Evolutionary conservation across 2,888 invertebrate genomes (phyloP), one percentile per base, ranked within the genome.

Genomic region (Platerodrilus igneus): DNA sequence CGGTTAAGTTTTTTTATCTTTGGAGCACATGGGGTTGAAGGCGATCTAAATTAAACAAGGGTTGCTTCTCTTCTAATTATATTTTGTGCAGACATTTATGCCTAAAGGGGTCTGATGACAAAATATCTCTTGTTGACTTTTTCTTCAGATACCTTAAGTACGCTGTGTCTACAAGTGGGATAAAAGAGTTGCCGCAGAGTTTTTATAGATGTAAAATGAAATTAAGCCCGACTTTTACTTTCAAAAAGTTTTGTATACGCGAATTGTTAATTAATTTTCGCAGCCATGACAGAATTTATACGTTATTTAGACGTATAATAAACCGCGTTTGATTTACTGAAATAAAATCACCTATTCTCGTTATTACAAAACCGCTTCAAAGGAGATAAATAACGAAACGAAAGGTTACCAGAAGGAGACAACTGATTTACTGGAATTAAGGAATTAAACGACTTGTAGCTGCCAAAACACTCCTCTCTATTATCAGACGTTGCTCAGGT

Each of bases 61-160:
- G 51, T 47, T 47, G 51, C 50, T 47, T 51, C 53, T 45, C n/a
- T n/a, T n/a, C 57, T 58, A 58, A 58, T 58, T 58, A 57, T 56
- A 55, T 58, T 55, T 54, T 51, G 53, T 45, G 56, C 54, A 53
- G 56, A 55, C 58, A 51, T 56, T 57, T 56, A 58, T 51, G 52
- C 50, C 51, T 51, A 52, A 54, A 56, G 56, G 58, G 58, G 52
- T 50, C 51, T 48, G 53, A 57, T 56, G 56, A 56, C 56, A 52
- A 55, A 54, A 58, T 53, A 54, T 55, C 52, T 51, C 52, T 45
- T 52, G 51, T 55, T 47, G 47, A 47, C 45, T 45, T 51, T 53
- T 40, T 40, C 39, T 37, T 26, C 37, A n/a, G n/a, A n/a, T n/a
- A 37, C 37, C 37, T 44, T 40, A 19, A 21, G 31, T 19, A 13